Percentiles rank a stretch among this genome's conserved stretches.
Conservation (phyloP, 1,140 invertebrate species). For the Leptoteleia sp. region DNA sequence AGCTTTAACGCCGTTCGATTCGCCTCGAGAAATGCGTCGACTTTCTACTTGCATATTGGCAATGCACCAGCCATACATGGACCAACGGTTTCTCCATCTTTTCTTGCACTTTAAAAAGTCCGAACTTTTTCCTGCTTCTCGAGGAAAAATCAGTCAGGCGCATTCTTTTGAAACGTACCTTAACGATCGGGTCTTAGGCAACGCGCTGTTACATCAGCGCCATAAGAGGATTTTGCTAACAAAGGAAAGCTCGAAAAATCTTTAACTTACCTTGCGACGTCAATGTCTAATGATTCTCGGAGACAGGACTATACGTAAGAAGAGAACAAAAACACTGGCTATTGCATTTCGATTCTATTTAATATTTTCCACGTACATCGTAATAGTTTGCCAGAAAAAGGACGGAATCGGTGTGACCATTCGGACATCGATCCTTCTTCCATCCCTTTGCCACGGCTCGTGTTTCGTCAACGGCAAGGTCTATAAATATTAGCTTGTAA, state of each 20-base stretch:
- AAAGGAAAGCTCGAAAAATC: slow-evolving; percentile 34
- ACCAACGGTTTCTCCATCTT: slow-evolving; percentile 63
- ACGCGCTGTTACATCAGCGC: slow-evolving; percentile 42
- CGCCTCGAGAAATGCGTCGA: slow-evolving; percentile 40
- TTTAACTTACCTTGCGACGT: slow-evolving; percentile 34
- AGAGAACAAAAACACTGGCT: slow-evolving; percentile 29
- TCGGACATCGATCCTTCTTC: slow-evolving; percentile 22
- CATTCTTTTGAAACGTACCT: slow-evolving; percentile 42
- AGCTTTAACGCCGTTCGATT: slow-evolving; percentile 26
- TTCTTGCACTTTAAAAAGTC: slow-evolving; percentile 32
- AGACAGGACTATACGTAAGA: slow-evolving; percentile 10
- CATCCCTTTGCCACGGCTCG: slow-evolving; percentile 23
- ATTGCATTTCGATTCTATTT: slow-evolving; percentile 62
- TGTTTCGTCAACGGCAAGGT: slow-evolving; percentile 55
- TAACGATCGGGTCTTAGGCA: slow-evolving; percentile 54
- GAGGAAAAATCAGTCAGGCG: slow-evolving; percentile 43
- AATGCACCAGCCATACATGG: slow-evolving; percentile 60
- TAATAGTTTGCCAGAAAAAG: slow-evolving; percentile 52
- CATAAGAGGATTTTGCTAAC: slow-evolving; percentile 45
- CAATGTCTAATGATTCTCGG: slow-evolving; percentile 19
- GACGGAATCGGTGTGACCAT: slow-evolving; percentile 7
- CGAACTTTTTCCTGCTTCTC: slow-evolving; percentile 49
- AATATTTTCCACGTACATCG: slow-evolving; percentile 66
- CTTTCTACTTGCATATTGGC: slow-evolving; percentile 66
- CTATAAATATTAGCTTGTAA: slow-evolving; percentile 63